phyloP scores from a whole-genome alignment of 2,888 invertebrate genomes.

The Phortica magna region DNA sequence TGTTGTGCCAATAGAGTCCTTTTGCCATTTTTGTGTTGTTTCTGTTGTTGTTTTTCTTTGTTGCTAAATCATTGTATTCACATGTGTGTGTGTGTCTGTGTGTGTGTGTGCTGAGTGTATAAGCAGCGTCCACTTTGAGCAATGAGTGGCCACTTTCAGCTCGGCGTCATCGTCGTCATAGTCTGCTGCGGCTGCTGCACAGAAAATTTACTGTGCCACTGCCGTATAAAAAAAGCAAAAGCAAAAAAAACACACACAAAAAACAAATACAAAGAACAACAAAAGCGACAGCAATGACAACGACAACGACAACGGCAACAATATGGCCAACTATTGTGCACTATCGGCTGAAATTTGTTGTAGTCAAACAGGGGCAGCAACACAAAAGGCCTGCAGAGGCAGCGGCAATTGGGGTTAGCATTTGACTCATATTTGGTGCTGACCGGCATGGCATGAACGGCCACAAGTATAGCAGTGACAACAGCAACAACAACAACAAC shows the following conservation, averaged over 20 bases:
- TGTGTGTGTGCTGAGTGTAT: not conserved
- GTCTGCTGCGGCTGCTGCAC: conserved; percentile 2
- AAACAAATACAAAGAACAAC: not conserved
- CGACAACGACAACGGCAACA: conserved; percentile 10
- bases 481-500: conserved; percentile 44
- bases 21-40: not conserved
- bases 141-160: conserved; percentile 23
- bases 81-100: not conserved
- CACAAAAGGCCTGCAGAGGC: conserved; percentile 1
- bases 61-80: not conserved
- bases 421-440: not conserved
- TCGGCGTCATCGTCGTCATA: not conserved
- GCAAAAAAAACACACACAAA: not conserved
- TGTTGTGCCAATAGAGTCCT: not conserved
- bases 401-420: not conserved
- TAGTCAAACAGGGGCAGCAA: conserved; percentile 7
- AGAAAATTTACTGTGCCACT: conserved; percentile 24
- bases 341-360: conserved; percentile 2
- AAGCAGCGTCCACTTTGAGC: conserved; percentile 15
- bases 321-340: conserved; percentile 4
- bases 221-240: not conserved
- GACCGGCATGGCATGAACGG: not conserved
- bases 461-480: conserved; percentile 20
- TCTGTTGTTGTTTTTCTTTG: not conserved
- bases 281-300: conserved; percentile 16